These are phyloP conservation scores for Phylloscopus whistleri DNA, from an alignment of 2,113 vertebrate species.

Conservation along the genomic window DNA sequence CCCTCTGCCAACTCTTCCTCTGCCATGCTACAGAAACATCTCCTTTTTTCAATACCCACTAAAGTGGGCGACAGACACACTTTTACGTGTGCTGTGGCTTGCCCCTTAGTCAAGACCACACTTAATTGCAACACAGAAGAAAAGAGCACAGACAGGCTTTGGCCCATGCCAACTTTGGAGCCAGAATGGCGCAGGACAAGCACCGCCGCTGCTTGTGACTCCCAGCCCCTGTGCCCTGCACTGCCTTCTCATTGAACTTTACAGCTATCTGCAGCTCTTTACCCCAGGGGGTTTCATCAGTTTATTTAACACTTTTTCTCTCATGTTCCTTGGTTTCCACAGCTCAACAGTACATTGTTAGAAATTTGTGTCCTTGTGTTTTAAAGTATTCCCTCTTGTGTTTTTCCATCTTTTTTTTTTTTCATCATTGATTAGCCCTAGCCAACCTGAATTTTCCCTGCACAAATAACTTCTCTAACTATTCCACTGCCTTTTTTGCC, in stretches of 20 bases:
- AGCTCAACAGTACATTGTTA: fast-evolving
- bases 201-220: neutral
- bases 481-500: neutral
- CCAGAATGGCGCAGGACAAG: fast-evolving
- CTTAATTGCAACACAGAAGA: neutral
- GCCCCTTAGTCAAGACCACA: neutral
- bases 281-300: neutral
- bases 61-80: neutral
- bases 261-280: neutral
- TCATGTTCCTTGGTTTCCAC: neutral
- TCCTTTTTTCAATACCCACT: neutral
- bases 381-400: neutral
- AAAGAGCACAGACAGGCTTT: neutral
- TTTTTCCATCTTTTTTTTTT: neutral
- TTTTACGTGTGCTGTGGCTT: neutral
- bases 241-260: neutral
- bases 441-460: neutral
- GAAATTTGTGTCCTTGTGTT: neutral
- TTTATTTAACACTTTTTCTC: neutral
- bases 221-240: neutral
- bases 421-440: neutral
- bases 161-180: neutral
- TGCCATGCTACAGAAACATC: neutral
- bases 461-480: neutral
- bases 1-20: neutral